Evolutionary conservation across 2,113 vertebrate species (phyloP).

Genomic region (cat (Felis catus)): DNA sequence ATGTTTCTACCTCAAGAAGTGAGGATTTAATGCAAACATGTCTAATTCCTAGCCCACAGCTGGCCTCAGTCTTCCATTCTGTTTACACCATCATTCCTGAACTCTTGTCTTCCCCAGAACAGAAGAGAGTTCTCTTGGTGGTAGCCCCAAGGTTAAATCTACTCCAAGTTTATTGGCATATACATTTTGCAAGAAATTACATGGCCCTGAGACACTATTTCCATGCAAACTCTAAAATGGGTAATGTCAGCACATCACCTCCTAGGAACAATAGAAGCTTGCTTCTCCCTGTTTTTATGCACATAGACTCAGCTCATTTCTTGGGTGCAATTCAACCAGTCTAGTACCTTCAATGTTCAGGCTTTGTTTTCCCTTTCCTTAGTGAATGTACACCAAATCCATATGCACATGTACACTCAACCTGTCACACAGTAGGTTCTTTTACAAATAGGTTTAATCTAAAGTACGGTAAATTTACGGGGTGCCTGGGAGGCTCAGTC

Average conservation of each 20-base stretch:
- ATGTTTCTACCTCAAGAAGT: not conserved
- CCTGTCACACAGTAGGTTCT: not conserved
- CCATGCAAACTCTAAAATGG: not conserved
- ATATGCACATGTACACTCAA: not conserved
- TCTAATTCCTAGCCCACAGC: not conserved
- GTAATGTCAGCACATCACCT: conserved; percentile 10
- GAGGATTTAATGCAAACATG: not conserved
- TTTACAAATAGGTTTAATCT: not conserved
- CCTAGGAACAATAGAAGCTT: not conserved
- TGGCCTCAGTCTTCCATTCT: not conserved
- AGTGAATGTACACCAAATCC: not conserved
- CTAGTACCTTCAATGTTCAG: not conserved
- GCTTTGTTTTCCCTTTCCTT: not conserved
- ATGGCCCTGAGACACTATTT: conserved; percentile 8
- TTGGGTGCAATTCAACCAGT: not conserved
- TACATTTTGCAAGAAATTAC: not conserved
- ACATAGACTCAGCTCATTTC: not conserved
- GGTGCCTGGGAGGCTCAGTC: no score
- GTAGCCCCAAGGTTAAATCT: not conserved
- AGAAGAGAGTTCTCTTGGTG: not conserved
- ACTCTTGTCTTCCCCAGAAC: not conserved
- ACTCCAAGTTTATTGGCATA: not conserved
- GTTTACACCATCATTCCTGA: not conserved
- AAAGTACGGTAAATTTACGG: not conserved
- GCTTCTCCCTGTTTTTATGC: not conserved